Base-by-base conservation (phyloP, 2,888 invertebrate species). In the Mythimna loreyi region DNA sequence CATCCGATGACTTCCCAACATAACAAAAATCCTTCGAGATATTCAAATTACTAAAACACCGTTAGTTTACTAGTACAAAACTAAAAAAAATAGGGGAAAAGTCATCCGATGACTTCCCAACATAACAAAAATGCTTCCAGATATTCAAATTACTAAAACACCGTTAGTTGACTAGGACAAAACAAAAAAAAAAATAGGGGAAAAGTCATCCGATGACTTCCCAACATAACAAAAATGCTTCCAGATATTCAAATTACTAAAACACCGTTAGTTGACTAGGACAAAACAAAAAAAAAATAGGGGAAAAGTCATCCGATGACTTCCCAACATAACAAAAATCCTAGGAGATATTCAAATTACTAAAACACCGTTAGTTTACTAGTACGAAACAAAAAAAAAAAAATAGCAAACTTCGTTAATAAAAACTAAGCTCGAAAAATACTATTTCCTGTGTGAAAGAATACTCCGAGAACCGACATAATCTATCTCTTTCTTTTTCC, bases 401-500 rank as follows among this genome's bases (percentile, higher is more conserved):
- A 0, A 53, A 30, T n/a, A n/a, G n/a, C n/a, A n/a, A n/a, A n/a
- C n/a, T 3, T 8, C 4, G 0, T 0, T 23, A 21, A 25, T 4
- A 36, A 43, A 43, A 50, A 5, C n/a, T 4, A 8, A 19, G 19
- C 6, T 9, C 5, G 19, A 40, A 36, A 40, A 40, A 40, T 36
- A 36, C 16, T 9, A 16, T 4, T 23, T 19, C 8, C 30, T 25
- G 13, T 1, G 0, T 47, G 3, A 75, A 21, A 3, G 7, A 25
- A 5, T 21, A 47, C 53, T 30, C 11, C 30, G 13, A 50, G 49
- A 45, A 36, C 36, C 19, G 13, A 25, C 36, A 52, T 52, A 40
- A 73, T 68, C 61, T 43, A 56, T 55, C 9, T 40, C 30, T 61
- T 28, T 28, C 19, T 45, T 45, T 78, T 55, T 36, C 28, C 47